These are phyloP conservation scores for Colletes gigas DNA, from an alignment of 1,140 invertebrate genomes.

Conservation along the genomic window DNA sequence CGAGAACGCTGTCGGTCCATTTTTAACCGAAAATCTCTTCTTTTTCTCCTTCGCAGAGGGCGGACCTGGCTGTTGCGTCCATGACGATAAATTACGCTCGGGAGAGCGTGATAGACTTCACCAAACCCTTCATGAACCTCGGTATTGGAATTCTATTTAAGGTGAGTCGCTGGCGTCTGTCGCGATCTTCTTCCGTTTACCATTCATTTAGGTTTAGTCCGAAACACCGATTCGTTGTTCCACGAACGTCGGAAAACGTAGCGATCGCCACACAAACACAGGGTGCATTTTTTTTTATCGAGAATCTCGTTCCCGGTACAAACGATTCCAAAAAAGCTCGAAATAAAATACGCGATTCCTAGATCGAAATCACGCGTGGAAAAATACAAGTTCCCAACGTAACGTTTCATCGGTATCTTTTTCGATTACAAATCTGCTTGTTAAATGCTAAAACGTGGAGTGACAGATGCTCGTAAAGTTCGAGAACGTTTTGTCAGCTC, in stretches of 20 bases:
- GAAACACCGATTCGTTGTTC: background rate
- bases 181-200: too few species aligned
- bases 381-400: too few species aligned
- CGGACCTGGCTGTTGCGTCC: constrained; percentile 89
- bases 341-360: too few species aligned
- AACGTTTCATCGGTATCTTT: too few species aligned
- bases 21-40: constrained; percentile 2
- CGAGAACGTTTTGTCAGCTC: too few species aligned
- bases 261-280: background rate
- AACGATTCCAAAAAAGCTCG: too few species aligned
- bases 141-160: constrained; percentile 92
- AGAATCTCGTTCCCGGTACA: background rate
- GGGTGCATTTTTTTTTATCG: background rate
- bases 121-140: constrained; percentile 94
- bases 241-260: background rate
- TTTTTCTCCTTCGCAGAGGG: constrained; percentile 82
- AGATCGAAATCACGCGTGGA: too few species aligned
- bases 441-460: too few species aligned
- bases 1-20: too few species aligned
- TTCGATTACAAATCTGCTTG: too few species aligned
- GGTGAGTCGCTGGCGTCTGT: constrained; percentile 75
- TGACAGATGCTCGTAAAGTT: too few species aligned
- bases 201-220: background rate
- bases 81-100: constrained; percentile 93
- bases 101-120: constrained; percentile 94